Conservation (phyloP, 2,113 vertebrate species). For the Caranx melampygus region DNA sequence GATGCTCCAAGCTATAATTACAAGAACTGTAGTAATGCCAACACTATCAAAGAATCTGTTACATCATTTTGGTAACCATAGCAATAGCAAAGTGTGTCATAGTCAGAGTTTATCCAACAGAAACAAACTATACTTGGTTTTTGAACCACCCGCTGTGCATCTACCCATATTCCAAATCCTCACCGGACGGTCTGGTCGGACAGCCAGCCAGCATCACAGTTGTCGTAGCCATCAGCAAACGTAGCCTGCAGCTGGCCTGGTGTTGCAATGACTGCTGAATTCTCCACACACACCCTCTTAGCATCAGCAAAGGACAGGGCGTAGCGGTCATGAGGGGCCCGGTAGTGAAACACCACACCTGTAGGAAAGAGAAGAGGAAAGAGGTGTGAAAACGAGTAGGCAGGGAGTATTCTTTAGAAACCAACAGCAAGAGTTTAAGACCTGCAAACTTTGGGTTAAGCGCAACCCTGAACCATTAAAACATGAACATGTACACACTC, state of each 20-base stretch:
- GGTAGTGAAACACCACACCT: slow-evolving; percentile 97
- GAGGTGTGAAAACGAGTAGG: background rate
- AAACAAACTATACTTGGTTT: background rate
- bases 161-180: background rate
- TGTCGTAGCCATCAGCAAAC: slow-evolving; percentile 95
- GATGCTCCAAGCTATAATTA: background rate
- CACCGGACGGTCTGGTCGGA: slow-evolving; percentile 93
- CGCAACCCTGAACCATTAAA: slow-evolving; percentile 32
- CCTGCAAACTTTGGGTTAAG: slow-evolving; percentile 32
- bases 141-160: background rate
- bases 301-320: slow-evolving; percentile 88
- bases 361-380: slow-evolving; percentile 26
- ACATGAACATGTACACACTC: slow-evolving; percentile 30
- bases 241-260: slow-evolving; percentile 92
- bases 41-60: background rate
- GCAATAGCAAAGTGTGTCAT: background rate
- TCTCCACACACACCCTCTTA: slow-evolving; percentile 87
- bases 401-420: background rate
- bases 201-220: slow-evolving; percentile 97
- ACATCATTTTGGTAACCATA: background rate
- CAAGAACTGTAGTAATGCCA: background rate
- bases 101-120: background rate
- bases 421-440: background rate
- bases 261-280: slow-evolving; percentile 88
- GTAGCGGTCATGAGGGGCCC: slow-evolving; percentile 90